Conservation (phyloP, 2,888 invertebrate species). For the Neelides folsomi region DNA sequence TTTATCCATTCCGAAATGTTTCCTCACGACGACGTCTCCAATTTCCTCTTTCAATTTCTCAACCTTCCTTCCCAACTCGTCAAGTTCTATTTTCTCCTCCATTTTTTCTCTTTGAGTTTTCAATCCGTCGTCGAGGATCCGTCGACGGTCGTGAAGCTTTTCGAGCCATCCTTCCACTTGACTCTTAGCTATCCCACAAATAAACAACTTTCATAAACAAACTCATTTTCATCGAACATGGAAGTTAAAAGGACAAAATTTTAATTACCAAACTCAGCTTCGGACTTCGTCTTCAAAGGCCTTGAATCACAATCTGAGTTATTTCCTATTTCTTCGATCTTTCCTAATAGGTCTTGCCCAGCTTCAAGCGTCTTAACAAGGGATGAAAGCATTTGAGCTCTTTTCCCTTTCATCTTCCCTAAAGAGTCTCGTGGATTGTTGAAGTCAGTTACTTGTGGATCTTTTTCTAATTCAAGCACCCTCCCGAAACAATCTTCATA, state of each 20-base stretch:
- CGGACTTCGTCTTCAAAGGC: too few species aligned
- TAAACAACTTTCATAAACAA: conserved; percentile 34
- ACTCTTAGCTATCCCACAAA: conserved; percentile 43
- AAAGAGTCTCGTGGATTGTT: conserved; percentile 8
- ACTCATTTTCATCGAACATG: conserved; percentile 39
- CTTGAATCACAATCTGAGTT: too few species aligned
- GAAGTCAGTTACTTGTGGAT: neutral
- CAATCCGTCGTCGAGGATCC: conserved; percentile 53
- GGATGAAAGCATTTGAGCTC: neutral
- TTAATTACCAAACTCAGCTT: too few species aligned
- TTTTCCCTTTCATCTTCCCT: conserved; percentile 5
- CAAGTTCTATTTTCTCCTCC: conserved; percentile 60
- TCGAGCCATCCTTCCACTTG: conserved; percentile 64
- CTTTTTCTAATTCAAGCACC: neutral
- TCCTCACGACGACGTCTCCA: conserved; percentile 28
- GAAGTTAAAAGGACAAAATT: neutral
- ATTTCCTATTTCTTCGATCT: conserved; percentile 51
- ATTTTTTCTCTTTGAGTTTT: conserved; percentile 56
- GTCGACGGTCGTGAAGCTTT: conserved; percentile 58
- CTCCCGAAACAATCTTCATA: too few species aligned
- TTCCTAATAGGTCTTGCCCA: conserved; percentile 59
- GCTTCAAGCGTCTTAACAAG: conserved; percentile 45
- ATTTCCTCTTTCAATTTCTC: conserved; percentile 45
- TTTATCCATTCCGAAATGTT: conserved; percentile 1
- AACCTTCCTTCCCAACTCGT: conserved; percentile 49